phyloP scores from a whole-genome alignment of 1,140 invertebrate genomes.

The Neodiprion fabricii region DNA sequence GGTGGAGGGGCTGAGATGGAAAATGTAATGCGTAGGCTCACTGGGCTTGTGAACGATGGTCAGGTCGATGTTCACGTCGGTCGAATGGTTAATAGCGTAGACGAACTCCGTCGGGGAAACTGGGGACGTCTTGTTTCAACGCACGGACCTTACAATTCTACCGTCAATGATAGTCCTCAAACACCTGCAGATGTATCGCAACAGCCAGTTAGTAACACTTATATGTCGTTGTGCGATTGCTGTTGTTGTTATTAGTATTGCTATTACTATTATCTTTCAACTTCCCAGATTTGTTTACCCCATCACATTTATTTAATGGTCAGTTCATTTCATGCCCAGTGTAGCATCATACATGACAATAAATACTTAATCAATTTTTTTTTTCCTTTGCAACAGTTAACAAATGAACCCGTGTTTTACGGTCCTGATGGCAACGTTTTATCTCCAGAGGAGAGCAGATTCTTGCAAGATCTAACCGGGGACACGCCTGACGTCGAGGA shows the following conservation, averaged over 20 bases:
- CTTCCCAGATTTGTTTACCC: too few relatives aligned
- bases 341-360: too few relatives aligned
- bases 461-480: conserved; percentile 41
- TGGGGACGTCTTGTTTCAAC: conserved; percentile 48
- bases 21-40: conserved; percentile 52
- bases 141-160: conserved; percentile 27
- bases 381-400: conserved; percentile 22
- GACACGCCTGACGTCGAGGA: background rate
- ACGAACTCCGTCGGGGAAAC: conserved; percentile 50
- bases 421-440: conserved; percentile 57
- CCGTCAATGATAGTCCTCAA: background rate
- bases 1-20: conserved; percentile 53
- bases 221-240: background rate
- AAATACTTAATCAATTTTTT: too few relatives aligned
- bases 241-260: too few relatives aligned
- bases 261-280: too few relatives aligned
- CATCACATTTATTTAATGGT: too few relatives aligned
- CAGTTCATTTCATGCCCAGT: too few relatives aligned
- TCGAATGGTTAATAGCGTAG: conserved; percentile 54
- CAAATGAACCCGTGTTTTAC: conserved; percentile 53
- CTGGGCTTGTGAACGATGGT: conserved; percentile 52
- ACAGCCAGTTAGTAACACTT: background rate
- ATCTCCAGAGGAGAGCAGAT: conserved; percentile 54
- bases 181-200: background rate
- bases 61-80: conserved; percentile 47